phyloP scores from a whole-genome alignment of 2,888 invertebrate genomes.

The Morpho helenor region DNA sequence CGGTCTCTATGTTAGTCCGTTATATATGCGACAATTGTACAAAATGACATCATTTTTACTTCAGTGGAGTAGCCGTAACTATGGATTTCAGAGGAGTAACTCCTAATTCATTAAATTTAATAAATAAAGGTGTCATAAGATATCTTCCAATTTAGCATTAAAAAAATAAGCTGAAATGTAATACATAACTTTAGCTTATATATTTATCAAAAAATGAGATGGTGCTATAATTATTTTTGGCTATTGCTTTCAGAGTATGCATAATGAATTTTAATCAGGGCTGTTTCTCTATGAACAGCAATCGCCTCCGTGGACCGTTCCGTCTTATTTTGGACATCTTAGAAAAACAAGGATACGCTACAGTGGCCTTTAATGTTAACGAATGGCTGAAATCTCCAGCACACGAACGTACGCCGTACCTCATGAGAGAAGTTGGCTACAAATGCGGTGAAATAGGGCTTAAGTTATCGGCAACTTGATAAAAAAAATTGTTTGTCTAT shows the following conservation, averaged over 20 bases:
- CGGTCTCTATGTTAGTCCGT: no score
- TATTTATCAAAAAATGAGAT: no score
- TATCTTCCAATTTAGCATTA: no score
- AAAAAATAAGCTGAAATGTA: no score
- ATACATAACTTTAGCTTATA: no score
- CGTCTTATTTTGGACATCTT: slow-evolving; percentile 75
- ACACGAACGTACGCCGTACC: slow-evolving; percentile 81
- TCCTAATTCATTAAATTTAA: no score
- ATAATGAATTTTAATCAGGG: slow-evolving; percentile 72
- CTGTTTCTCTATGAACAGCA: slow-evolving; percentile 80
- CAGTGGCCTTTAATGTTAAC: slow-evolving; percentile 73
- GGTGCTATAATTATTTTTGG: no score
- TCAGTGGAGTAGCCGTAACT: no score
- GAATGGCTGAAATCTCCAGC: slow-evolving; percentile 76
- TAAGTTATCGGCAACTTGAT: slow-evolving; percentile 52
- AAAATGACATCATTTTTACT: no score
- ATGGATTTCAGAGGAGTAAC: no score
- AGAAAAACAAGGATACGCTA: slow-evolving; percentile 75
- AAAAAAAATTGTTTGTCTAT: slow-evolving; percentile 6
- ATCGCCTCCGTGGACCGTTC: slow-evolving; percentile 73
- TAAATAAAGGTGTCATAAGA: no score
- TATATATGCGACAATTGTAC: no score
- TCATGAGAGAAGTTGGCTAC: slow-evolving; percentile 76
- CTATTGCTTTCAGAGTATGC: slow-evolving; percentile 66
- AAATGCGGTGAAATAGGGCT: slow-evolving; percentile 71